A percentile compares a stretch with the other conserved stretches of the same genome.
These are phyloP conservation scores for Megaptera novaeangliae DNA, from an alignment of 2,113 vertebrate genomes.

Conservation along the genomic window DNA sequence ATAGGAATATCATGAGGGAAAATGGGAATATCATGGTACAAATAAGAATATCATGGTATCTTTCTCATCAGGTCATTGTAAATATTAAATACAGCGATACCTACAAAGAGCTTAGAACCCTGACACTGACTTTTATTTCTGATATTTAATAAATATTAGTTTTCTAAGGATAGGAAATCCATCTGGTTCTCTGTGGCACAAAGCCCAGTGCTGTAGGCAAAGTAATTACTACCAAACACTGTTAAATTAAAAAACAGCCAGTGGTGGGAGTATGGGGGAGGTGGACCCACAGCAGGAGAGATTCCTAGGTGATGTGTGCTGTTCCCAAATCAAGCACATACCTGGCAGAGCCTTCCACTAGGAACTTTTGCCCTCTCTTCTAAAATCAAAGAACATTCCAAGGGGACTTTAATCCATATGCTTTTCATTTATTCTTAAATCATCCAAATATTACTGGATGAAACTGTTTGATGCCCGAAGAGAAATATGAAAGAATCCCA, in stretches of 20 bases:
- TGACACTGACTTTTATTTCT: neutral
- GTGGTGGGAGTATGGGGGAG: neutral
- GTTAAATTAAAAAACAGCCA: neutral
- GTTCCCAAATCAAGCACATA: neutral
- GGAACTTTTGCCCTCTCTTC: neutral
- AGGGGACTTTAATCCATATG: neutral
- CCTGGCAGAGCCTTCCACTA: neutral
- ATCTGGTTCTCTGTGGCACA: neutral
- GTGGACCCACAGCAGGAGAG: no score
- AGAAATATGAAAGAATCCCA: conserved; percentile 14
- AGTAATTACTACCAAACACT: neutral
- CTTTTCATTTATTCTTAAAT: conserved; percentile 10
- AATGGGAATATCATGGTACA: neutral
- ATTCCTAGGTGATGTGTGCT: neutral
- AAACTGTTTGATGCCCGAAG: conserved; percentile 4
- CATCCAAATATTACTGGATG: conserved; percentile 25
- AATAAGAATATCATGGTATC: neutral
- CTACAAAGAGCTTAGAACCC: neutral
- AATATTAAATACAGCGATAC: neutral
- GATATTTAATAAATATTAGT: neutral
- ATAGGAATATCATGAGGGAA: neutral
- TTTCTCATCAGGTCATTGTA: neutral
- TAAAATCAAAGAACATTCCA: neutral
- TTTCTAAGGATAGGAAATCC: neutral
- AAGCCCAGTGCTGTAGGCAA: neutral